Evolutionary conservation across 53 echinoderm and acorn worm species (phyloP), one percentile per base, ranked within the genome.

Genomic region (Echinarachnius parma): DNA sequence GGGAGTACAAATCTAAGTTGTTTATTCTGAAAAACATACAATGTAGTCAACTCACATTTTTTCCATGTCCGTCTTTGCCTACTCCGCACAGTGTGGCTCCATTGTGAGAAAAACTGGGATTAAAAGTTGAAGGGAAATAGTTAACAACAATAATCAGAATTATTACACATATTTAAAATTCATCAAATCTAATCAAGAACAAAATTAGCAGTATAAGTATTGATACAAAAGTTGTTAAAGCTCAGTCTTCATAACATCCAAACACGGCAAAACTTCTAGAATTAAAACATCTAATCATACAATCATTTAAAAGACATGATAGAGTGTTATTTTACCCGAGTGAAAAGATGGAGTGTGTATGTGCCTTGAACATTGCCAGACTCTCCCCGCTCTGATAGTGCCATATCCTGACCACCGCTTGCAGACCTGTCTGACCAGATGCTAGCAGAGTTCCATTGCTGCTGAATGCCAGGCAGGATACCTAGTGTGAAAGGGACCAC

Each of bases 371-470:
- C 96, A 95, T 91, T 39, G 91, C 96, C 31, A 95, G 83, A 31
- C 96, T 79, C 45, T 95, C 85, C 28, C 81, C 96, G 21, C 84
- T 84, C 53, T 95, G 87, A 34, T 84, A 95, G 39, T 81, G 76
- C 96, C 96, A 95, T 45, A 95, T 84, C 50, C 96, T 79, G 15
- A 95, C 96, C 28, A 95, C 85, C 35, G 87, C 81, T 63, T 91
- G 91, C 62, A 81, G 84, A 9, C 90, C 96, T 54, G 90, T 95
- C 87, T 95, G 96, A 10, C 81, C 90, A 22, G 96, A 95, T 5
- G 91, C 96, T 61, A 95, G 66, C 16, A 95, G 60, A 0, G 77
- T 80, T 26, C 86, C 77, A 72, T 19, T 82, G 31, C 82, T 61
- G 77, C 66, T 87, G 48, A 95, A 91, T 46, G 82, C 76, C 61